Evolutionary conservation across 2,888 invertebrate species (phyloP), one percentile per base, ranked within the genome.

Genomic region (Hesperia comma): DNA sequence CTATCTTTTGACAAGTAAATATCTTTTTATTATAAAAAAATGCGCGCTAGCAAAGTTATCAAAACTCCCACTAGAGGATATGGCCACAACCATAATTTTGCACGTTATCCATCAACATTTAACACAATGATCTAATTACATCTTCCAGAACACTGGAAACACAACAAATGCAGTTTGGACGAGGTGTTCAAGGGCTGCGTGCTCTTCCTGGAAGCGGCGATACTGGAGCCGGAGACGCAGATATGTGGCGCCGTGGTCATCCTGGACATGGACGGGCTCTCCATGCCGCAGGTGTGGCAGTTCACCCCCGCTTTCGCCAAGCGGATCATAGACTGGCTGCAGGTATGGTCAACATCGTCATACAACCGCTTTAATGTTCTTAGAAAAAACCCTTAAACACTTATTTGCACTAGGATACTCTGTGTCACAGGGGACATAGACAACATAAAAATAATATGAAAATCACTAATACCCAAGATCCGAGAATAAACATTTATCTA

Each of bases 251-350:
- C 96, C 0, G 94, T 96, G 10, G 96, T 97, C 46, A 95, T 97
- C 72, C 96, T 97, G 79, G 97, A 97, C 82, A 96, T 97, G 96
- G 96, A 97, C 70, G 97, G 97, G 0, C 93, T 97, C 0, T 95
- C 95, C 51, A 88, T 97, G 79, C 95, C 95, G 78, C 97, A 97
- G 82, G 96, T 96, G 2, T 95, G 96, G 94, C 97, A 97, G 85
- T 97, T 97, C 86, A 97, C 96, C 6, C 97, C 97, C 2, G 94
- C 95, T 6, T 97, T 97, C 79, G 97, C 97, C 37, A 97, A 96
- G 85, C 94, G 96, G 77, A 96, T 97, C 74, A 96, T 97, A 4
- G 97, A 97, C 78, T 97, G 96, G 95, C 87, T 97, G 26, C 96
- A 96, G 93, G 95, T 95, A 80, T 43, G 21, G 21, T 14, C 0